Evolutionary conservation across 1,140 invertebrate genomes (phyloP), one percentile per base, ranked within the genome.

Genomic region (Heliconius congener): DNA sequence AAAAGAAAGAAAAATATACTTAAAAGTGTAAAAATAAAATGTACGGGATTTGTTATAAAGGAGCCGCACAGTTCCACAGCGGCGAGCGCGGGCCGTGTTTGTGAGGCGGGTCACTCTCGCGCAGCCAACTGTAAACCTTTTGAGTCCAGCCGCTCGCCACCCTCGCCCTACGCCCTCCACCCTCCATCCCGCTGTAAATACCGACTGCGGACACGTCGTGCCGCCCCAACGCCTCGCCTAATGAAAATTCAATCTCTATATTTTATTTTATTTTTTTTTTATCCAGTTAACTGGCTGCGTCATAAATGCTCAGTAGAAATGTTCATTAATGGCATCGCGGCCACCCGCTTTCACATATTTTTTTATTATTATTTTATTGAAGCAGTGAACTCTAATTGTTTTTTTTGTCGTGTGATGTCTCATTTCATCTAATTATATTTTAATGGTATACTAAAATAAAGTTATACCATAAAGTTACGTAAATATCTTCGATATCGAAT

Each of bases 91-190:
- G 87, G 82, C 87, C 84, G 86, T 92, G 92, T 94, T 94, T 94
- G 91, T 91, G 88, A 93, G 90, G 90, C 88, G 91, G 91, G 90
- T 90, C 91, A 93, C 91, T 93, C 92, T 88, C 86, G 91, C 91
- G 91, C 91, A 94, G 81, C 91, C 82, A 90, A 92, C 91, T 93
- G 91, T 92, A 91, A 93, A 93, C 87, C 91, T 93, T 93, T 92
- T 89, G 90, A 90, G 88, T 86, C 86, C 91, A 90, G 85, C 86
- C 86, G 86, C 84, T 89, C 89, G 90, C 85, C 87, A 79, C 91
- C 89, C 85, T 77, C 79, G 9, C 82, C 81, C 83, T 75, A 76
- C 75, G 16, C 55, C 52, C 57, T 73, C 55, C 76, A 81, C 55
- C 52, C 57, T 73, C 46, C 76, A 81, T 78, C 73, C 78, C 71